These are phyloP conservation scores for Mycteria americana DNA, from an alignment of 2,797 vertebrate genomes.

Conservation along the genomic window DNA sequence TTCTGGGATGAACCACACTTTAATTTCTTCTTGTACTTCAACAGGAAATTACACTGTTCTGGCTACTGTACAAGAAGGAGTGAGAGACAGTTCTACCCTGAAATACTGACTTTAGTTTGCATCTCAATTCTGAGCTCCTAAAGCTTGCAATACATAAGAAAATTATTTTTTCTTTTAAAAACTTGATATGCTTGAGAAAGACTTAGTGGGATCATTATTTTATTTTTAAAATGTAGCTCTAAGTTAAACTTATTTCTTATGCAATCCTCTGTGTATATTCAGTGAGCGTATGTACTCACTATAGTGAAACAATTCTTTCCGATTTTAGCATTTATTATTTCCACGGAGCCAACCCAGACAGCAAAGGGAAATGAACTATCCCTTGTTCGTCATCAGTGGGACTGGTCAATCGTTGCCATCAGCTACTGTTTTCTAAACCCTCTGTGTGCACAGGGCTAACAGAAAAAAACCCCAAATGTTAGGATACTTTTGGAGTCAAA, in stretches of 20 bases:
- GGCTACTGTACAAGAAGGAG: background rate
- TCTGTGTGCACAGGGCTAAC: background rate
- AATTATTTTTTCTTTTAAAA: background rate
- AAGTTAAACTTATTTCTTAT: background rate
- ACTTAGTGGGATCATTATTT: background rate
- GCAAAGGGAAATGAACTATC: background rate
- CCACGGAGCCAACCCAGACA: background rate
- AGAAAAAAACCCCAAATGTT: background rate
- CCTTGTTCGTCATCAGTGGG: background rate
- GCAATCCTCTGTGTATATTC: background rate
- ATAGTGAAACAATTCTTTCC: background rate
- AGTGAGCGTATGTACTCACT: background rate
- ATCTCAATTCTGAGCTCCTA: background rate
- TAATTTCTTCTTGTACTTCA: background rate
- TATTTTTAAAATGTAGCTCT: background rate
- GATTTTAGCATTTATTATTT: background rate
- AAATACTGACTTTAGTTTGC: background rate
- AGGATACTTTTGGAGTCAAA: background rate
- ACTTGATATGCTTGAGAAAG: background rate
- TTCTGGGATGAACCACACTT: background rate
- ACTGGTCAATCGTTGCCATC: background rate
- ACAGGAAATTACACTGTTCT: background rate
- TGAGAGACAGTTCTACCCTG: background rate
- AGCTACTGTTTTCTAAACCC: background rate
- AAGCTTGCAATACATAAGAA: background rate